These are phyloP conservation scores for Propithecus deckenii DNA, from an alignment of 2,797 vertebrate species.

Conservation along the genomic window DNA sequence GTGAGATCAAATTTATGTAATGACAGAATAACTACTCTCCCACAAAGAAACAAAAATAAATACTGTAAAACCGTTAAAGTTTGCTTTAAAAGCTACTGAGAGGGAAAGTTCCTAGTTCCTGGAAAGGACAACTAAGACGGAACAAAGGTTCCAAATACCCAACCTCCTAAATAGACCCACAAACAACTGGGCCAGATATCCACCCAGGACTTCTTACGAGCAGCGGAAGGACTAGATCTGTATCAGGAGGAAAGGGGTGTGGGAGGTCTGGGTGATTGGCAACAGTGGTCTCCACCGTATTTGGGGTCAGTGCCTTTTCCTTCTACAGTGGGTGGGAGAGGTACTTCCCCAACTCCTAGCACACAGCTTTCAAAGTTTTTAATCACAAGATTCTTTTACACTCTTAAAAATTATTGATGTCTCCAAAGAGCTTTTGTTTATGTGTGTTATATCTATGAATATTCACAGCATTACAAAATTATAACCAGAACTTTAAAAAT, in stretches of 20 bases:
- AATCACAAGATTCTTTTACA: not conserved
- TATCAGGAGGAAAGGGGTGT: not conserved
- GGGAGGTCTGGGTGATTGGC: not conserved
- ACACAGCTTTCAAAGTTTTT: not conserved
- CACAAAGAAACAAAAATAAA: conserved; percentile 11
- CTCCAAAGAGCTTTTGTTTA: not conserved
- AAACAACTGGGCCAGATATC: not conserved
- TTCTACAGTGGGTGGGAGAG: not conserved
- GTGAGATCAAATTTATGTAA: not conserved
- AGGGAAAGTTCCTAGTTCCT: not conserved
- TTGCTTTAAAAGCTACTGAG: not conserved
- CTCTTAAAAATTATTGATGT: not conserved
- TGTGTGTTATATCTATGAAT: not conserved
- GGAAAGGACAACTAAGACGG: not conserved
- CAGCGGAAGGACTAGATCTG: not conserved
- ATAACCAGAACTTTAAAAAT: not conserved
- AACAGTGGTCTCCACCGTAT: not conserved
- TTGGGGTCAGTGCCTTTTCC: not conserved
- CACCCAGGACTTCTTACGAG: not conserved
- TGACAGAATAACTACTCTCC: not conserved
- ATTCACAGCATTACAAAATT: not conserved
- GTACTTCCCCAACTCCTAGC: not conserved
- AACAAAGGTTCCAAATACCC: not conserved
- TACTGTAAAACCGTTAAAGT: not conserved
- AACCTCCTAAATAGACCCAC: not conserved